phyloP scores from a whole-genome alignment of 2,113 vertebrate species.

The Sinocyclocheilus maitianheensis region DNA sequence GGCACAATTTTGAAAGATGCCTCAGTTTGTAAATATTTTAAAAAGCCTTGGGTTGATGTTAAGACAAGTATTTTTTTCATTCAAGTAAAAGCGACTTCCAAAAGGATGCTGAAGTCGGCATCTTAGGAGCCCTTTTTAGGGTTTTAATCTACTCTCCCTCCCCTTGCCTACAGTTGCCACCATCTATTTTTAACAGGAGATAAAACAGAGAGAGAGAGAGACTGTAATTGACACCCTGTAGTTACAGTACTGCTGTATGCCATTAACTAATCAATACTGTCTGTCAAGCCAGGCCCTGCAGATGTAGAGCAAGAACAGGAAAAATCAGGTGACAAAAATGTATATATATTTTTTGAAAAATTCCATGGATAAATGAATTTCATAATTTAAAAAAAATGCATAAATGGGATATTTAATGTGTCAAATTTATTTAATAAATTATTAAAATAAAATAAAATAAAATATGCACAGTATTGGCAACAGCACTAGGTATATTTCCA shows the following conservation, averaged over 20 bases:
- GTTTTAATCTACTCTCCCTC: slow-evolving; percentile 62
- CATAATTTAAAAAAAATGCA: neutral
- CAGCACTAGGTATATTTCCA: too few species aligned
- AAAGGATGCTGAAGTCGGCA: slow-evolving; percentile 18
- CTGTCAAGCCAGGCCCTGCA: neutral
- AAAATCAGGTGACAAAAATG: neutral
- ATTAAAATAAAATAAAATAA: too few species aligned
- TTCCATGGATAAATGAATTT: neutral
- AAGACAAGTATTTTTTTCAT: neutral
- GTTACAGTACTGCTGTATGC: slow-evolving; percentile 60
- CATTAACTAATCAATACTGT: neutral
- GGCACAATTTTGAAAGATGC: neutral
- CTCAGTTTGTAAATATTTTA: neutral
- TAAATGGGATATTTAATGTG: too few species aligned
- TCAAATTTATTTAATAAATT: too few species aligned
- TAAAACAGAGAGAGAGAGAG: slow-evolving; percentile 44
- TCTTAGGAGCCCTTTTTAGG: slow-evolving; percentile 74
- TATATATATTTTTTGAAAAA: too few species aligned
- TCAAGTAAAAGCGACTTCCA: neutral
- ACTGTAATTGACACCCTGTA: slow-evolving; percentile 53
- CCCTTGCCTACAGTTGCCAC: slow-evolving; percentile 63
- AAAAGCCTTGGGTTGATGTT: neutral
- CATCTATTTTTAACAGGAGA: slow-evolving; percentile 75
- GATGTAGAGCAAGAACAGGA: neutral
- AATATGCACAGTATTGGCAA: too few species aligned